These are phyloP conservation scores for Sebastes dallii DNA, from an alignment of 2,797 vertebrate genomes.

Conservation along the genomic window DNA sequence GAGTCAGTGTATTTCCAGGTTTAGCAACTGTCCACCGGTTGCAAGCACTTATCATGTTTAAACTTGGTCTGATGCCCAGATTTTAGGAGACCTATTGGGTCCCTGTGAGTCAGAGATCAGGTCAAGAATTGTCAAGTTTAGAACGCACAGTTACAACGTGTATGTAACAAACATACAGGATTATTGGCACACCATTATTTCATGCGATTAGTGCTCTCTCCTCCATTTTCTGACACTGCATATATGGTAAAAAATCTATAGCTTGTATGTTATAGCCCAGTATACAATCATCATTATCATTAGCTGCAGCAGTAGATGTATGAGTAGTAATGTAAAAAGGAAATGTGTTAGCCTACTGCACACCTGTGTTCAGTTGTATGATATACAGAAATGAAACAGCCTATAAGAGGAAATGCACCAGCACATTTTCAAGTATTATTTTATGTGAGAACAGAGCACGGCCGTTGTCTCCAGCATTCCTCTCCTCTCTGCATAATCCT, in stretches of 20 bases:
- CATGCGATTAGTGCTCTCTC: not conserved
- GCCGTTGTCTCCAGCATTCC: not conserved
- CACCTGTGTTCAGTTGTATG: not conserved
- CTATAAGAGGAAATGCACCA: not conserved
- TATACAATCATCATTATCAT: not conserved
- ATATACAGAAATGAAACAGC: not conserved
- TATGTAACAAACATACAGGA: not conserved
- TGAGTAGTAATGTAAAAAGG: not conserved
- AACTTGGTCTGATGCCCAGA: conserved; percentile 14
- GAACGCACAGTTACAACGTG: not conserved
- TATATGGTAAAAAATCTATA: not conserved
- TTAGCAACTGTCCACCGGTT: conserved; percentile 28
- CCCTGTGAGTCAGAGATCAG: conserved; percentile 12
- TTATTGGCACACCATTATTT: not conserved
- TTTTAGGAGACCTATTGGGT: conserved; percentile 6
- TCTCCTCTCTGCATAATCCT: conserved; percentile 8
- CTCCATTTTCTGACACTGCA: not conserved
- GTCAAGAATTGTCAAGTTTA: not conserved
- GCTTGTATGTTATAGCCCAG: not conserved
- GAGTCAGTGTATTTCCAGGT: conserved; percentile 37
- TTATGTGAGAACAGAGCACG: not conserved
- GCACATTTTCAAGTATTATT: not conserved
- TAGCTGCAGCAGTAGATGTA: not conserved
- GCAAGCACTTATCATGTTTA: conserved; percentile 16
- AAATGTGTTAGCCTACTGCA: not conserved